Percentiles rank a stretch among this genome's conserved stretches.
Conservation (phyloP, 2,113 vertebrate genomes). For the Vicugna pacos region DNA sequence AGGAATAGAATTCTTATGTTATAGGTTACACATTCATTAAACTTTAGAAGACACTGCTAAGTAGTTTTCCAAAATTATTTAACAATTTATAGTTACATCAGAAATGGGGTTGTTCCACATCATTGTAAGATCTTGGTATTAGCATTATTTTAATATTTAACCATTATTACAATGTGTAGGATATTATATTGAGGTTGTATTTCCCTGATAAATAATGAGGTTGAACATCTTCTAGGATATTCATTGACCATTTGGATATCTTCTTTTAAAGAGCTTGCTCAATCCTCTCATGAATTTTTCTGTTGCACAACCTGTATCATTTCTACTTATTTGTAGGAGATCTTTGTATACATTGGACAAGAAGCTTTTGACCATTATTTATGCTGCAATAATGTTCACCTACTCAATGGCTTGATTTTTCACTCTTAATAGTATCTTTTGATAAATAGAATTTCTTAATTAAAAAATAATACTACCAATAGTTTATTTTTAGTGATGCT, state of each 20-base stretch:
- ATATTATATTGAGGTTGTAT: background rate
- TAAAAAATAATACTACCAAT: background rate
- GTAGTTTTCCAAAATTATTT: background rate
- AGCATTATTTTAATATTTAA: background rate
- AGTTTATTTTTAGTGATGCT: background rate
- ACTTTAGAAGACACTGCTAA: background rate
- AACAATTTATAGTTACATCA: background rate
- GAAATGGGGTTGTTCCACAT: background rate
- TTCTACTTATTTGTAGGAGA: background rate
- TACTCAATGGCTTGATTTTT: conserved; percentile 9
- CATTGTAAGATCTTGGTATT: background rate
- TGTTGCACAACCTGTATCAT: background rate
- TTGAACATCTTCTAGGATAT: background rate
- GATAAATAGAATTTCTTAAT: background rate
- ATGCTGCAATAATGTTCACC: background rate
- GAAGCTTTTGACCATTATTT: background rate
- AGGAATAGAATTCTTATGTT: background rate
- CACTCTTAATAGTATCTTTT: background rate
- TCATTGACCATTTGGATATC: background rate
- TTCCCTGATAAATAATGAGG: background rate
- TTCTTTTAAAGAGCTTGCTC: background rate
- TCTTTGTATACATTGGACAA: background rate
- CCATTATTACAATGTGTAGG: background rate
- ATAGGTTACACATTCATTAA: background rate
- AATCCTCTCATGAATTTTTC: background rate